Conservation (phyloP, 2,113 vertebrate genomes). For the Sprattus sprattus region DNA sequence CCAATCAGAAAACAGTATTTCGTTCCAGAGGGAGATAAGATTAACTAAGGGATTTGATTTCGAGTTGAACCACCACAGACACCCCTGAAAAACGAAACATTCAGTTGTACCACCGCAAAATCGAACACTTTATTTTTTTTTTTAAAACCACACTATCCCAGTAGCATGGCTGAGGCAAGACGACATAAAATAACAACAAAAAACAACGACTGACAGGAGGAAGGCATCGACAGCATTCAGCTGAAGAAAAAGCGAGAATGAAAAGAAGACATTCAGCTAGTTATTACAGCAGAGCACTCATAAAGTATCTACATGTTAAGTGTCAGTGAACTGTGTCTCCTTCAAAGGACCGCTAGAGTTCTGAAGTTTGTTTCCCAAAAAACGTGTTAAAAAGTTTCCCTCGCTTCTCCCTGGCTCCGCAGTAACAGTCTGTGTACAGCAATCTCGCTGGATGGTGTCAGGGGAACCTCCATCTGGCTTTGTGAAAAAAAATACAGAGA, state of each 20-base stretch:
- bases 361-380: background rate
- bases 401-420: constrained; percentile 11
- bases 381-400: background rate
- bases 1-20: too few species aligned
- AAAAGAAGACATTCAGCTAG: constrained; percentile 39
- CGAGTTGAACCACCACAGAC: background rate
- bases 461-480: constrained; percentile 40
- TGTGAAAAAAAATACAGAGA: constrained; percentile 43
- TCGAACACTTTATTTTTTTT: constrained; percentile 57
- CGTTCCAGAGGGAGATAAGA: too few species aligned
- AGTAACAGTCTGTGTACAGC: constrained; percentile 55
- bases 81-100: background rate
- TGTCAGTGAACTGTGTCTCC: constrained; percentile 1
- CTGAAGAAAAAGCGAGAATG: background rate
- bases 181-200: constrained; percentile 41
- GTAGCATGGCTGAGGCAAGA: background rate
- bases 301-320: constrained; percentile 33
- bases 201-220: constrained; percentile 34
- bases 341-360: background rate
- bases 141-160: constrained; percentile 51
- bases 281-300: constrained; percentile 13
- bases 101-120: constrained; percentile 41
- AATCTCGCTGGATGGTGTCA: constrained; percentile 49
- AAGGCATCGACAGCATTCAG: constrained; percentile 47
- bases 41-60: background rate